Evolutionary conservation across 2,113 vertebrate species (phyloP), one percentile per base, ranked within the genome.

Genomic region (Upupa epops): DNA sequence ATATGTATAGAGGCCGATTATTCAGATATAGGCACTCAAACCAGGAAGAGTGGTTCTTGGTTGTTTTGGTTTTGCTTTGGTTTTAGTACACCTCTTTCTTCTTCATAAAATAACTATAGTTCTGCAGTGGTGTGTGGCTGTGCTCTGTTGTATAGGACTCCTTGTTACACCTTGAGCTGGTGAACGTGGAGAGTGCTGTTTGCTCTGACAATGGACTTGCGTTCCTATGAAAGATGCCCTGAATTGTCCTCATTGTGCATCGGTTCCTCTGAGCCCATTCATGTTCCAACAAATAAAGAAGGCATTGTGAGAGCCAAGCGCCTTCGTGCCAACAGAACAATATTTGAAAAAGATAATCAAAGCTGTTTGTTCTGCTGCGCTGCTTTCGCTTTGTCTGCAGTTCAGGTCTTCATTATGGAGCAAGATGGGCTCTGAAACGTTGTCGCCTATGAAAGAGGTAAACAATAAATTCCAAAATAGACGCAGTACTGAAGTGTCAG

Each of bases 291-390:
- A 66, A 87, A 81, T 37, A 54, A 88, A 90, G 80, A 71, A 74
- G 29, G 29, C 77, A 66, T 90, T 93, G 80, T 84, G 42, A 82
- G 71, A 93, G 83, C 83, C 79, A 78, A 92, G 73, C 48, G 13
- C 83, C 90, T 92, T 28, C 5, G 20, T 83, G 88, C 77, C 86
- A 90, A 52, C 37, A 2, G 58, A 84, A 90, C 90, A 93, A 82
- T 95, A 90, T 93, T 96, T 92, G 92, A 90, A 83, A 89, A 94
- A 90, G 92, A 90, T 89, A 84, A 95, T 94, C 80, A 84, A 78
- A 94, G 88, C 78, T 94, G 83, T 94, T 96, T 94, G 92, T 96
- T 95, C 92, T 92, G 92, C 89, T 93, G 84, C 92, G 11, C 77
- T 85, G 86, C 55, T 87, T 93, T 81, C 68, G 46, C 79, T 92